Percentiles rank a stretch among this genome's conserved stretches.
Evolutionary conservation across 2,797 vertebrate genomes (phyloP).

Genomic region (Glyptemys insculpta): DNA sequence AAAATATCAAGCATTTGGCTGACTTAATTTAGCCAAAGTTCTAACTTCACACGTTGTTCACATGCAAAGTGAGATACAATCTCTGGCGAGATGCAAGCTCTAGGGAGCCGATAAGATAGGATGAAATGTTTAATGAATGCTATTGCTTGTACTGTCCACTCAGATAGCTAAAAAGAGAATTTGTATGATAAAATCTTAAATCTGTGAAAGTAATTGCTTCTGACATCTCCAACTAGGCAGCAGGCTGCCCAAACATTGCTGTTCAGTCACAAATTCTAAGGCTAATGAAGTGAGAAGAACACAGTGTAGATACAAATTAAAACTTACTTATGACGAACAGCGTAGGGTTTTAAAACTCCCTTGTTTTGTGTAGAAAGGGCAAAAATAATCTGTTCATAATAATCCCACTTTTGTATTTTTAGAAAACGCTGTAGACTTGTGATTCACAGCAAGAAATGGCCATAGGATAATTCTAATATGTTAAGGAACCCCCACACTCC

Average conservation of each 20-base stretch:
- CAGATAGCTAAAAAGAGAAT: constrained; percentile 69
- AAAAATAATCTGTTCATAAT: constrained; percentile 68
- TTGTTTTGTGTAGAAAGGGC: constrained; percentile 42
- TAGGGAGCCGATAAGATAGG: constrained; percentile 69
- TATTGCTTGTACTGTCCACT: constrained; percentile 65
- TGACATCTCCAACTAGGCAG: constrained; percentile 78
- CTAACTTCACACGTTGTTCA: constrained; percentile 45
- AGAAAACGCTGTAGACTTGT: constrained; percentile 68
- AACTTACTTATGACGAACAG: constrained; percentile 69
- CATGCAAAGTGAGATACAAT: constrained; percentile 69
- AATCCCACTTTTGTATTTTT: constrained; percentile 72
- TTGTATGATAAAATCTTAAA: constrained; percentile 80
- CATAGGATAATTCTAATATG: constrained; percentile 64
- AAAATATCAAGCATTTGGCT: constrained; percentile 44
- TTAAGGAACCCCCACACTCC: constrained; percentile 66
- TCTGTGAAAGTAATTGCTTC: constrained; percentile 80
- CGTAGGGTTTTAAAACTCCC: constrained; percentile 46
- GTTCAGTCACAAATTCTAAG: constrained; percentile 77
- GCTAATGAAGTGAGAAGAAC: constrained; percentile 79
- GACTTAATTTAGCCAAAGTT: constrained; percentile 48
- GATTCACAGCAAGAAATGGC: constrained; percentile 76
- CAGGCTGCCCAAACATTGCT: constrained; percentile 71
- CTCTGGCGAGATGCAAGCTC: constrained; percentile 61
- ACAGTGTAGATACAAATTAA: constrained; percentile 79
- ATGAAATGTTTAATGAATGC: constrained; percentile 74